Evolutionary conservation across 2,113 vertebrate species (phyloP).

Genomic region (Tichodroma muraria): DNA sequence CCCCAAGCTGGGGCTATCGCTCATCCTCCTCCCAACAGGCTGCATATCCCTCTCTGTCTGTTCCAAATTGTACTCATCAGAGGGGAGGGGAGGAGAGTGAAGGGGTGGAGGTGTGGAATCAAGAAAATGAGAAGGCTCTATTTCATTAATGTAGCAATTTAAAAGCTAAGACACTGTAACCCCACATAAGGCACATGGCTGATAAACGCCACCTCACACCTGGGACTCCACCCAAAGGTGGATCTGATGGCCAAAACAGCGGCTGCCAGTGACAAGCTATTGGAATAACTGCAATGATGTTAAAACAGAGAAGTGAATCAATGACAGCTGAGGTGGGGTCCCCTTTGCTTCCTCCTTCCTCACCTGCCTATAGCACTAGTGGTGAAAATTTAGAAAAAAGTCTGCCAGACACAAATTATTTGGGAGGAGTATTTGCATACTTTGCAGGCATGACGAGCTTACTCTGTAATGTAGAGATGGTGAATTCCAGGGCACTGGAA

Average conservation of each 20-base stretch:
- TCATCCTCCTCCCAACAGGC: background rate
- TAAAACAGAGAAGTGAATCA: background rate
- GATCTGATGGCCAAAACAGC: background rate
- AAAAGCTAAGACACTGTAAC: background rate
- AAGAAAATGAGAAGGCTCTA: background rate
- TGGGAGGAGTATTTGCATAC: background rate
- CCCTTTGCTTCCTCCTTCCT: background rate
- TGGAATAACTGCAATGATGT: background rate
- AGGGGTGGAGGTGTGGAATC: background rate
- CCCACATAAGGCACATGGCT: background rate
- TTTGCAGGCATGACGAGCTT: fast-evolving
- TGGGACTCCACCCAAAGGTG: background rate
- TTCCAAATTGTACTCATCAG: background rate
- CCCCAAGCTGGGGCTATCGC: background rate
- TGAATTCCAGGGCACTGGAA: background rate
- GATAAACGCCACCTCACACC: background rate
- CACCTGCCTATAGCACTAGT: background rate
- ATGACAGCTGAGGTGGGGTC: background rate
- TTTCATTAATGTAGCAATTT: background rate
- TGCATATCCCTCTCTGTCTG: background rate
- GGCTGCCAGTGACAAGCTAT: background rate
- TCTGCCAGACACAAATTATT: background rate
- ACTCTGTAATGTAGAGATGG: background rate
- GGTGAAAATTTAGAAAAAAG: background rate
- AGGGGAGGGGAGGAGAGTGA: background rate